Percentiles rank a stretch among this genome's conserved stretches.
Evolutionary conservation across 2,113 vertebrate species (phyloP).

Genomic region (Ctenodactylus gundi): DNA sequence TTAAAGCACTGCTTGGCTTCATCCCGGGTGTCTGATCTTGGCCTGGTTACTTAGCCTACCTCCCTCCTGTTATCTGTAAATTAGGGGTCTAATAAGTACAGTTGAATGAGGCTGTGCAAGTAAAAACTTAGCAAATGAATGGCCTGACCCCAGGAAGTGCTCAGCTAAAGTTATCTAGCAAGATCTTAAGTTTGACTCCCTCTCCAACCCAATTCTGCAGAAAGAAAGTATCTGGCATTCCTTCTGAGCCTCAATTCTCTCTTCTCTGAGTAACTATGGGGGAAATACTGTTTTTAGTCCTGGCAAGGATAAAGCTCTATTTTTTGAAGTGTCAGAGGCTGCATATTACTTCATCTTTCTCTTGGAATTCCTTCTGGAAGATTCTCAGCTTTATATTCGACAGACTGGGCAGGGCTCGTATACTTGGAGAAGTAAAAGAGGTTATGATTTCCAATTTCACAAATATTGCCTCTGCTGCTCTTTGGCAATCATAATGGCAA

Average conservation of each 20-base stretch:
- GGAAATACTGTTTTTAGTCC: not conserved
- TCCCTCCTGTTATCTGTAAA: not conserved
- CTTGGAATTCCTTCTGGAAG: constrained; percentile 50
- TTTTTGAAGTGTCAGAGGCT: not conserved
- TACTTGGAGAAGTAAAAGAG: not conserved
- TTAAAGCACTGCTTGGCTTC: not conserved
- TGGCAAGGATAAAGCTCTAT: constrained; percentile 13
- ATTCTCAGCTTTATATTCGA: constrained; percentile 10
- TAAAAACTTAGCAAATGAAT: not conserved
- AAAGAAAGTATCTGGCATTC: not conserved
- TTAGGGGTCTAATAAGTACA: no score
- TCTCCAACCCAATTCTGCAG: not conserved
- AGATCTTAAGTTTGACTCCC: not conserved
- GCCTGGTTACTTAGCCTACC: not conserved
- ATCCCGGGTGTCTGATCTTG: not conserved
- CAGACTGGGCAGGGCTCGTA: not conserved
- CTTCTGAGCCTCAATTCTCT: not conserved
- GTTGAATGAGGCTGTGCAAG: not conserved
- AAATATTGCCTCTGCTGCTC: not conserved
- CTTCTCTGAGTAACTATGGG: not conserved
- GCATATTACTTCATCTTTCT: constrained; percentile 44
- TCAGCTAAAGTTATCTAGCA: not conserved
- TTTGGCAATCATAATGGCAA: not conserved
- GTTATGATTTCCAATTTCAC: not conserved
- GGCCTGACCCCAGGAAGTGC: not conserved